Conservation (phyloP, 2,113 vertebrate genomes). For the Macroglossus sobrinus region DNA sequence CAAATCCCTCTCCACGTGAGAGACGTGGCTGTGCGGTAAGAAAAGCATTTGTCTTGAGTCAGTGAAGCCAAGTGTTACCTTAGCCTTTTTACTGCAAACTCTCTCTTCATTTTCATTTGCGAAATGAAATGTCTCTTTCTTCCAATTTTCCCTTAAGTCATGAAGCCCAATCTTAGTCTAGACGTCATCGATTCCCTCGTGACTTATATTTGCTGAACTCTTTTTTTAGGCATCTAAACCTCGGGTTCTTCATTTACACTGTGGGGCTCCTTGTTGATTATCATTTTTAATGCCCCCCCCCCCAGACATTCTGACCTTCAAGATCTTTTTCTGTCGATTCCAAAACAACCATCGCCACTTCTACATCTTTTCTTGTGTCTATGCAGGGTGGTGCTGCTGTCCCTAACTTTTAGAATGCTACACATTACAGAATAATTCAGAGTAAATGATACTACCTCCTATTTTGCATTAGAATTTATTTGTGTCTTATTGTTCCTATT, state of each 20-base stretch:
- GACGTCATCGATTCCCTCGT: background rate
- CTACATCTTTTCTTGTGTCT: background rate
- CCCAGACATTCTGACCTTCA: background rate
- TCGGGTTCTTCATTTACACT: background rate
- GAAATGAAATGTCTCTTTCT: background rate
- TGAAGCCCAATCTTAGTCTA: background rate
- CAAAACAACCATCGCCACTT: background rate
- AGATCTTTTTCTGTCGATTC: background rate
- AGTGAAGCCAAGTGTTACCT: background rate
- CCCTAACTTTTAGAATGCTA: background rate
- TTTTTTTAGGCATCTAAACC: background rate
- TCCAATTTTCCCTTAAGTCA: background rate
- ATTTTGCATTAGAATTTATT: background rate
- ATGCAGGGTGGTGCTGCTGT: background rate
- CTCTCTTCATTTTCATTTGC: background rate
- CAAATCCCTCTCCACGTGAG: background rate
- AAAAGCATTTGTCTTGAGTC: background rate
- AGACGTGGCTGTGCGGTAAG: background rate
- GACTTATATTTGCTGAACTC: background rate
- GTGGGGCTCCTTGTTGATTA: background rate
- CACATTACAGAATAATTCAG: constrained; percentile 3
- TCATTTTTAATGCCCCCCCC: background rate
- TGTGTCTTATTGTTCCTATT: background rate
- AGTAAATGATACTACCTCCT: background rate
- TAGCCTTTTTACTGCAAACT: background rate